These are phyloP conservation scores for Lates calcarifer DNA, from an alignment of 2,113 vertebrate genomes.

Conservation along the genomic window DNA sequence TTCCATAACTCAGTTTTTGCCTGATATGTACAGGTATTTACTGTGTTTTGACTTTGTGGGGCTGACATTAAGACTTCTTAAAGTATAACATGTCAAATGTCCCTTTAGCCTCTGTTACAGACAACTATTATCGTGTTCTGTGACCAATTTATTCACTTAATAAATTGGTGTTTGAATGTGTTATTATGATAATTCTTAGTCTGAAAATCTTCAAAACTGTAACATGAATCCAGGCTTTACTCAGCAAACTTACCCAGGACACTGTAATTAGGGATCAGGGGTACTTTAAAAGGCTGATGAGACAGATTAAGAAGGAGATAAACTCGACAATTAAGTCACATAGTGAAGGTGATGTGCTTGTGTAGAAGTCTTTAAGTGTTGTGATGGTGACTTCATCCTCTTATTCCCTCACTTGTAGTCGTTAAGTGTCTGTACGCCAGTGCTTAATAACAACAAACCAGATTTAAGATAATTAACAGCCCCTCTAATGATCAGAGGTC, in stretches of 20 bases:
- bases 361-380: too few species aligned
- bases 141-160: too few species aligned
- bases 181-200: neutral
- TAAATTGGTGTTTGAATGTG: too few species aligned
- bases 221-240: neutral
- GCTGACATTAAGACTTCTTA: too few species aligned
- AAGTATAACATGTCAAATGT: too few species aligned
- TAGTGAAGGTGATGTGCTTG: neutral
- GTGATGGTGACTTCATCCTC: neutral
- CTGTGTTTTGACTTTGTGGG: too few species aligned
- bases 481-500: constrained; percentile 15
- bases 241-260: neutral
- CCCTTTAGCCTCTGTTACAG: too few species aligned
- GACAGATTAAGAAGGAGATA: neutral
- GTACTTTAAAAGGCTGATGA: neutral
- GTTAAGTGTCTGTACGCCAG: neutral
- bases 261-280: neutral
- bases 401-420: neutral
- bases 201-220: neutral
- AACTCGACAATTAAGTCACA: neutral
- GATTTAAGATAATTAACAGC: constrained; percentile 26
- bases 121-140: too few species aligned
- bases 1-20: too few species aligned
- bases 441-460: constrained; percentile 10
- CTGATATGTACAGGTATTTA: too few species aligned